These are phyloP conservation scores for Pristionchus japonicus DNA, from an alignment of 2,888 invertebrate genomes.

Conservation along the genomic window DNA sequence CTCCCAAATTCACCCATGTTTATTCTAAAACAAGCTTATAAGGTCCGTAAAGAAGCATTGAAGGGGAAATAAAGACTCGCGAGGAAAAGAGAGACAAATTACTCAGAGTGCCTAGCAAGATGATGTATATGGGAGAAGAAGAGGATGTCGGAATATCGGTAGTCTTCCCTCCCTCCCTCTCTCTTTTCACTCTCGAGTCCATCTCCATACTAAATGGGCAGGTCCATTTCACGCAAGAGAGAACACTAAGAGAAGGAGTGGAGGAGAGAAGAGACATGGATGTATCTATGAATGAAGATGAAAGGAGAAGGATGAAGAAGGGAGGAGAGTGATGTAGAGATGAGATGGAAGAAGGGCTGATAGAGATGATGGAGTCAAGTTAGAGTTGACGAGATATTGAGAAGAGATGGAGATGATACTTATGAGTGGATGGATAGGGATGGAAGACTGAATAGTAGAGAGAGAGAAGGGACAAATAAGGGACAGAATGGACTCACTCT, in stretches of 20 bases:
- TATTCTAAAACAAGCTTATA: neutral
- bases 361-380: neutral
- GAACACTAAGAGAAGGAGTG: constrained; percentile 35
- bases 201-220: constrained; percentile 43
- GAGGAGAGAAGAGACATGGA: constrained; percentile 29
- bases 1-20: neutral
- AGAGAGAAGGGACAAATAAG: constrained; percentile 32
- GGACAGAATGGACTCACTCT: constrained; percentile 11
- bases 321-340: neutral
- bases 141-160: constrained; percentile 32
- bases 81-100: constrained; percentile 12
- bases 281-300: constrained; percentile 31
- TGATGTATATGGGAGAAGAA: neutral
- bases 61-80: neutral
- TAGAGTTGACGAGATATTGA: neutral
- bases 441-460: neutral
- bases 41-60: neutral
- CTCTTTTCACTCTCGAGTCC: constrained; percentile 24
- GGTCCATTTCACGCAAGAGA: constrained; percentile 45
- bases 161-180: neutral
- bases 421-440: constrained; percentile 20
- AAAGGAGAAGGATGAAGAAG: neutral
- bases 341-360: constrained; percentile 14
- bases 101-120: neutral
- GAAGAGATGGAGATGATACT: neutral